A percentile compares a stretch with the other conserved stretches of the same genome.
Evolutionary conservation across 1,140 invertebrate genomes (phyloP).

Genomic region (Pachyrhynchus sulphureomaculatus): DNA sequence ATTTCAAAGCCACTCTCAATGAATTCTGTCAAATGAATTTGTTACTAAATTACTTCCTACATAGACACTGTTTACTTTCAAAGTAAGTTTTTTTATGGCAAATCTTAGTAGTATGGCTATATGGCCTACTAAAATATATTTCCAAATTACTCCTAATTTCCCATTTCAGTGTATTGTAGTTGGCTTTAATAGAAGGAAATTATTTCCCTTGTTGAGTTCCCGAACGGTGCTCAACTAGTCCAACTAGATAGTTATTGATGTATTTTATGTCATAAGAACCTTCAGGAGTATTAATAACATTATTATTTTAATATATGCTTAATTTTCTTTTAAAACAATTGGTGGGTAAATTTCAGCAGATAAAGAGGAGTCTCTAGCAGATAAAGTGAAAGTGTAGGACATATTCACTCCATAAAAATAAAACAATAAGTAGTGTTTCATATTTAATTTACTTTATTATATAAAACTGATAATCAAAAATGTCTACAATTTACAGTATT

Average conservation of each 20-base stretch:
- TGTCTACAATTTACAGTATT: slow-evolving; percentile 7
- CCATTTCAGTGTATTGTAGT: slow-evolving; percentile 35
- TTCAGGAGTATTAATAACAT: neutral
- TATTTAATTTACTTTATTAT: neutral
- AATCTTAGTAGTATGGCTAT: no score
- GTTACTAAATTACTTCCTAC: slow-evolving; percentile 36
- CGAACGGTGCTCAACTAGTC: neutral
- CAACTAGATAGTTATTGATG: neutral
- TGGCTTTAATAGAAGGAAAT: slow-evolving; percentile 16
- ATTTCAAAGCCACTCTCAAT: no score
- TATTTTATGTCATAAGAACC: slow-evolving; percentile 3
- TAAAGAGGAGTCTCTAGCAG: neutral
- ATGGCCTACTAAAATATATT: no score
- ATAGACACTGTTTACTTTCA: no score
- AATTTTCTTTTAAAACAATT: neutral
- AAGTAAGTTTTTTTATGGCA: no score
- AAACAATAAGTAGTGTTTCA: no score
- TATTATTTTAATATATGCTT: neutral
- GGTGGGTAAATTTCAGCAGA: neutral
- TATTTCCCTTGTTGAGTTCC: neutral
- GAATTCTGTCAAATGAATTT: no score
- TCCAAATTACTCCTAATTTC: slow-evolving; percentile 9
- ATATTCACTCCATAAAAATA: no score
- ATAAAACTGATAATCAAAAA: no score
- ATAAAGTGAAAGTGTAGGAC: no score